Evolutionary conservation across 2,888 invertebrate species (phyloP), one percentile per base, ranked within the genome.

Genomic region (Aproaerema taeniolella): DNA sequence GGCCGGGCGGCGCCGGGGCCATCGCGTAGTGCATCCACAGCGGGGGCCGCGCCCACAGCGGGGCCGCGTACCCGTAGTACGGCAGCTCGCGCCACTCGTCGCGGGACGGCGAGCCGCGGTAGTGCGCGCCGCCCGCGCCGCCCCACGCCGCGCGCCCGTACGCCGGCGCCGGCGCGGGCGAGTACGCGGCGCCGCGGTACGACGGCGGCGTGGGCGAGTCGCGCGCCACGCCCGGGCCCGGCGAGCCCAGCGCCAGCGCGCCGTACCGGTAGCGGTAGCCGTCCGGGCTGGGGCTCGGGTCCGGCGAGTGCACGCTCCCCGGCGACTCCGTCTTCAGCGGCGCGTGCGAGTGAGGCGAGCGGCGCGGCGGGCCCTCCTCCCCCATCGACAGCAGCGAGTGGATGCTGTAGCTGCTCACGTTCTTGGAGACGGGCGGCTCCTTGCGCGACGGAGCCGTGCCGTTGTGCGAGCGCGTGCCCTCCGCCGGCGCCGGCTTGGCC

Each of bases 361-460:
- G 67, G 42, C 81, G 61, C 64, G 78, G 49, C 52, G 79, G 59
- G 47, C 67, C 63, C 54, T 82, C 87, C 52, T 86, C 87, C 25
- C 88, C 71, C 90, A 91, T 91, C 44, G 93, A 92, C 58, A 95
- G 86, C 67, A 95, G 87, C 49, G 95, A 94, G 65, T 93, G 94
- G 72, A 95, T 95, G 85, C 95, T 95, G 81, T 95, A 95, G 69
- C 92, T 94, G 76, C 93, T 91, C 51, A 89, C 89, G 58, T 89
- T 80, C 54, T 79, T 80, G 39, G 75, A 55, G 20, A 69, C 66
- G 41, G 75, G 58, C 41, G 63, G 45, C 41, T 73, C 73, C 48
- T 68, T 69, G 16, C 70, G 68, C 29, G 63, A 60, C 38, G 65
- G 51, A 47, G 64, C 62, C 38, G 64, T 51, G 49, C 71, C 73